Evolutionary conservation across 2,888 invertebrate genomes (phyloP).

Genomic region (Pilophorus perplexus): DNA sequence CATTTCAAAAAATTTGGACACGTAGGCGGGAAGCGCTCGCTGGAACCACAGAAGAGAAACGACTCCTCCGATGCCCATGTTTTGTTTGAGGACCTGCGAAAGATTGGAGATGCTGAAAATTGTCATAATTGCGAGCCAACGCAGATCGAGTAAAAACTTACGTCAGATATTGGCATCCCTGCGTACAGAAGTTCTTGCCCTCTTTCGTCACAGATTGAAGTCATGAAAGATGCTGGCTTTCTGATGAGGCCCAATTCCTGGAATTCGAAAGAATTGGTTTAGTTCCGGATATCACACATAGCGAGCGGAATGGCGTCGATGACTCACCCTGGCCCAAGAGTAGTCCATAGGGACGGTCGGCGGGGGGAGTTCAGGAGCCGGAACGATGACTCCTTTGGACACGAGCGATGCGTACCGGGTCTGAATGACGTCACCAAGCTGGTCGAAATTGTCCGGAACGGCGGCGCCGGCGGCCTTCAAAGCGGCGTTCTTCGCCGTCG

Average conservation of each 20-base stretch:
- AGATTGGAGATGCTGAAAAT: too few species aligned
- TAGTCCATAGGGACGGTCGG: constrained; percentile 99
- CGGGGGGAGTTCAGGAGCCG: constrained; percentile 88
- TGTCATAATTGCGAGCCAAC: too few species aligned
- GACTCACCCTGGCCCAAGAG: constrained; percentile 91
- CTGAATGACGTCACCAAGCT: constrained; percentile 73
- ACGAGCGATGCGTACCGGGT: constrained; percentile 76
- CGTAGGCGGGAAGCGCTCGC: constrained; percentile 87
- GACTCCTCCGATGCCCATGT: constrained; percentile 96
- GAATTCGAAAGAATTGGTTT: constrained; percentile 44
- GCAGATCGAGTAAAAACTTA: too few species aligned
- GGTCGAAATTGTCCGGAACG: constrained; percentile 92
- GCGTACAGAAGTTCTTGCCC: constrained; percentile 96
- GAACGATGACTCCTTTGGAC: constrained; percentile 75
- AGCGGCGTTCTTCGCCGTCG: constrained; percentile 85
- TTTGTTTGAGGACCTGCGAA: constrained; percentile 75
- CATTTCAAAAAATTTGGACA: constrained; percentile 97
- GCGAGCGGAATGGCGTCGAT: not conserved
- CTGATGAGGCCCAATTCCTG: constrained; percentile 94
- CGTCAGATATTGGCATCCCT: constrained; percentile 74
- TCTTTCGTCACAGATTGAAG: constrained; percentile 97
- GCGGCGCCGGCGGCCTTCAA: constrained; percentile 78
- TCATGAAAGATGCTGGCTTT: constrained; percentile 99
- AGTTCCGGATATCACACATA: not conserved
- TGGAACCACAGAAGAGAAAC: constrained; percentile 98